A percentile compares a stretch with the other conserved stretches of the same genome.
phyloP scores from a whole-genome alignment of 2,888 invertebrate species.

The Megastigmus dorsalis region DNA sequence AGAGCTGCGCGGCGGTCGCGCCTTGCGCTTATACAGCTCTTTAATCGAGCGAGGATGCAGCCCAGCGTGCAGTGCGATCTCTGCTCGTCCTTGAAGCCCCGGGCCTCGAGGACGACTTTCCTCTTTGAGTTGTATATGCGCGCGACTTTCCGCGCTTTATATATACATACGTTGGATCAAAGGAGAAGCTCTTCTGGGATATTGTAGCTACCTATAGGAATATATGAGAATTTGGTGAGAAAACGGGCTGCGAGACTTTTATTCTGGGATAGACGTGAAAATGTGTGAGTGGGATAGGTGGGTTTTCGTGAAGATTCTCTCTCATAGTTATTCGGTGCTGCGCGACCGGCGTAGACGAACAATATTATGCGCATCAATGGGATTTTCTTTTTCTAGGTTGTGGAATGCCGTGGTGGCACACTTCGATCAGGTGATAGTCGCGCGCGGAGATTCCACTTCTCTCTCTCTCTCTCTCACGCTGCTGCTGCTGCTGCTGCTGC shows the following conservation, averaged over 20 bases:
- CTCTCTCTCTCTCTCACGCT: no score
- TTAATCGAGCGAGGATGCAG: background rate
- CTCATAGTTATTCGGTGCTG: background rate
- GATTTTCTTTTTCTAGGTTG: background rate
- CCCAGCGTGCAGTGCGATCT: background rate
- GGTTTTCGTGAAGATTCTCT: background rate
- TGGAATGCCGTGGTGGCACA: background rate
- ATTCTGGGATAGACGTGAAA: no score
- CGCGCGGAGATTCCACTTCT: no score
- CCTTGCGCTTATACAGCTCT: no score
- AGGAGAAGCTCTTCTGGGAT: no score
- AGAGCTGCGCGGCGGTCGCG: background rate
- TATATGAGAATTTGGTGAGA: background rate
- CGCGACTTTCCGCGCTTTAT: no score
- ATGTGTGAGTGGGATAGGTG: background rate
- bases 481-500: no score
- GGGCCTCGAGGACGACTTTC: conserved; percentile 41
- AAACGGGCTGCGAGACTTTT: background rate
- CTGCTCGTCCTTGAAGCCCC: conserved; percentile 38
- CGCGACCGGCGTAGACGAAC: no score
- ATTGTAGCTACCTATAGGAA: no score
- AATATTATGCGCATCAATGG: background rate
- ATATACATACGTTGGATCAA: no score
- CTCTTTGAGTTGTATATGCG: no score
- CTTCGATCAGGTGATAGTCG: background rate